Evolutionary conservation across 2,888 invertebrate species (phyloP), one percentile per base, ranked within the genome.

Genomic region (Trichogramma dendrolimi): DNA sequence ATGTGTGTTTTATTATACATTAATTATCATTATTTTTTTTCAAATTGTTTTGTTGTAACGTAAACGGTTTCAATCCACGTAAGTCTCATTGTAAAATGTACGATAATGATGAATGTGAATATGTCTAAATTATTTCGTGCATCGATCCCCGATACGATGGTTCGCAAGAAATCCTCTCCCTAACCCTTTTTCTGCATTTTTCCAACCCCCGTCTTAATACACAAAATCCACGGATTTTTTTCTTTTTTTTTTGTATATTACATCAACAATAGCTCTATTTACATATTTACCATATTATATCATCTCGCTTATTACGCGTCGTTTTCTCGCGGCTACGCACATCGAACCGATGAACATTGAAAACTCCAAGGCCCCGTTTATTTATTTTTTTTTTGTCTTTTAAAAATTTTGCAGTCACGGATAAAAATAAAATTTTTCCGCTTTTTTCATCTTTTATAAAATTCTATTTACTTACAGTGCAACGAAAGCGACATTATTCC

Each of bases 71-170:
- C 52, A 59, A 58, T 58, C 43, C 48, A 27, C 57, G 50, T 41
- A 49, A 46, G 40, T 54, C 48, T 56, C 61, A 57, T 65, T 56
- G 53, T 63, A 65, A 65, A 66, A 60, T 66, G 65, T 60, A 49
- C 60, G 65, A 64, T 61, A 60, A 65, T 66, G 55, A 68, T 61
- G 51, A 64, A 55, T 61, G 58, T 48, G 48, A 51, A 61, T 65
- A 67, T 67, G 63, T 68, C 67, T 68, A 67, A 62, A 63, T 60
- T 61, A 59, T 65, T 51, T 61, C 58, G 55, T 55, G 55, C 58
- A 49, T 52, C 14, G 57, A 40, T 65, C 64, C 51, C 52, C 41
- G 2, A 8, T 60, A 66, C 66, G 67, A 69, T 68, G 67, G 67
- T 66, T 68, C 60, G 48, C 60, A 60, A 57, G 62, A 48, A 49